Evolutionary conservation across 2,797 vertebrate species (phyloP), one percentile per base, ranked within the genome.

Genomic region (Myotis vivesi): DNA sequence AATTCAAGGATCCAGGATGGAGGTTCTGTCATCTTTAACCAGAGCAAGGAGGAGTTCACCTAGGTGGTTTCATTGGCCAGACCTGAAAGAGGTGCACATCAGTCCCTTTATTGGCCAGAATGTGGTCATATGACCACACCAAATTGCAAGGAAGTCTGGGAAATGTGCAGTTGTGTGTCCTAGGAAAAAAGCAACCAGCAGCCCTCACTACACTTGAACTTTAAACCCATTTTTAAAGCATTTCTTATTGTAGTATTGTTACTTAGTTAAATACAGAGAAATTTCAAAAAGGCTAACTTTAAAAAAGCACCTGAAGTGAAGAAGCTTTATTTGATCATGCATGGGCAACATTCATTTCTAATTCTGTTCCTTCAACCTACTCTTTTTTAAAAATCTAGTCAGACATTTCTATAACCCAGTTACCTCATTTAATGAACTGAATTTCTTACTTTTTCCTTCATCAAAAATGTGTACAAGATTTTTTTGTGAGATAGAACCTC

Each of bases 221-320:
- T 82, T 76, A 33, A n/a, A 87, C 44, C 19, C 38, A n/a, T 87
- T 89, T 87, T 53, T 33, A 36, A 87, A 76, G 51, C 23, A 66
- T 62, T 80, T 87, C 33, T 53, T 69, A n/a, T 75, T 77, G 77
- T 69, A 36, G 81, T 87, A 51, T n/a, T 71, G 30, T 62, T 77
- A 68, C 30, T 95, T 80, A 62, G n/a, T 84, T 91, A 76, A 86
- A 72, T 69, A 46, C 62, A 59, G 55, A 94, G 90, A 76, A 57
- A 46, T 83, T 95, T 95, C 49, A 86, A 80, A 91, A 95, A 90
- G 68, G 19, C 57, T 76, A 46, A 68, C 49, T 64, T 93, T 64
- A 89, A 33, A 82, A 92, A 19, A 68, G 59, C 33, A 83, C 17
- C 57, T 66, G 28, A 81, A 77, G 46, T 79, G 12, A 68, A 82